Evolutionary conservation across 1,140 invertebrate species (phyloP), one percentile per base, ranked within the genome.

Genomic region (Cryptotermes secundus): DNA sequence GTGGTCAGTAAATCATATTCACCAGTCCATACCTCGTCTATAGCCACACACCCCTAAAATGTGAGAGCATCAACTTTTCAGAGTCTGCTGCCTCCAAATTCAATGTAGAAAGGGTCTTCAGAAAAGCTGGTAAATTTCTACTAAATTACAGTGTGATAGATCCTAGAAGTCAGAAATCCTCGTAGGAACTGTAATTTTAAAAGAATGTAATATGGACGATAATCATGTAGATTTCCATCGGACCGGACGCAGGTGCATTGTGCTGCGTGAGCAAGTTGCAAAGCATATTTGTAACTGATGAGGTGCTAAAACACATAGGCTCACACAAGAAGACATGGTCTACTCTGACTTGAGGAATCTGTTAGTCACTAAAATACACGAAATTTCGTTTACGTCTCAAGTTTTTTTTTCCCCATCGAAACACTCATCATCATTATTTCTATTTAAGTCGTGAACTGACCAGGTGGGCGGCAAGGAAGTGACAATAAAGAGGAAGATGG

Each of bases 351-450:
- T n/a, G 31, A 26, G 59, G 26, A 6, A 31, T 72, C 59, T 26
- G 26, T 72, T 72, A 72, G 59, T 26, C 31, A 72, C 59, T 72
- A 72, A 72, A 72, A 72, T 72, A 72, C n/a, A 72, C 26, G 59
- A 31, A 72, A 72, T 31, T 72, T 31, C 7, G 59, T 72, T 72
- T 72, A 9, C 31, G 26, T 31, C 59, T 31, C 9, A 14, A 72
- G 26, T 72, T n/a, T 72, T 72, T 3, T n/a, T n/a, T n/a, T n/a
- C n/a, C n/a, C n/a, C n/a, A 14, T 72, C 26, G 26, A 49, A 49
- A 72, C n/a, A 72, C 26, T 72, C 59, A 72, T 72, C 59, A 72
- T 72, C 59, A 72, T 72, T 72, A 72, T 72, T 72, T 72, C 59
- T 31, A 9, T 59, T 26, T 72, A 72, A 31, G 59, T 72, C 26